Conservation (phyloP, 2,888 invertebrate genomes). For the Ophion ventricosus region DNA sequence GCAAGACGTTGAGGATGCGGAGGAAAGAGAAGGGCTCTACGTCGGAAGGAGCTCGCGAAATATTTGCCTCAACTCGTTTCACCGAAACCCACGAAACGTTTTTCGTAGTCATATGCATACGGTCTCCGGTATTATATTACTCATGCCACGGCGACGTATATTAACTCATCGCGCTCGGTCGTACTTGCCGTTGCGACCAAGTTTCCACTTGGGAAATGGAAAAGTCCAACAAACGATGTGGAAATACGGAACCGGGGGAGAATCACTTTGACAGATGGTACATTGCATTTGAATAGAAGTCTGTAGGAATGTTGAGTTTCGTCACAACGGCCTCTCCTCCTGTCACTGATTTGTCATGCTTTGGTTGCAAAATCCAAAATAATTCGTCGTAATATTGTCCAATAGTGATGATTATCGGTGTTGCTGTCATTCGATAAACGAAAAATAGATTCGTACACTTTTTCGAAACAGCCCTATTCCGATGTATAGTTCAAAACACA, state of each 20-base stretch:
- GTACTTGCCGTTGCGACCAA: background rate
- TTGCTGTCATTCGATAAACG: too few species aligned
- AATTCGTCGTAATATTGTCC: too few species aligned
- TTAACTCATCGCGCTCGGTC: slow-evolving; percentile 26
- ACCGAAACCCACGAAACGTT: slow-evolving; percentile 11
- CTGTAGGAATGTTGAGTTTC: too few species aligned
- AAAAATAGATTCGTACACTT: too few species aligned
- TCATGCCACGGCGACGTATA: slow-evolving; percentile 38
- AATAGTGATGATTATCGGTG: too few species aligned
- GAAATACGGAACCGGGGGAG: background rate
- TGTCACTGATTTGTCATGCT: too few species aligned
- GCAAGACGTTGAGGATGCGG: slow-evolving; percentile 26
- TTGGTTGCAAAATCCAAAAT: too few species aligned
- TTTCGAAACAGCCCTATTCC: too few species aligned
- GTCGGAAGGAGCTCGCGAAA: slow-evolving; percentile 62
- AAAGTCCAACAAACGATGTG: background rate
- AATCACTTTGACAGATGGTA: too few species aligned
- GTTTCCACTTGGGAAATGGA: background rate
- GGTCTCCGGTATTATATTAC: slow-evolving; percentile 25
- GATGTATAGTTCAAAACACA: background rate
- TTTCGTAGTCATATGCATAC: slow-evolving; percentile 10
- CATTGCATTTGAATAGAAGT: too few species aligned
- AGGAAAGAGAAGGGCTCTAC: slow-evolving; percentile 4
- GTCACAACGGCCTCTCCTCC: too few species aligned
- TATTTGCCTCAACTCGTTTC: slow-evolving; percentile 60